phyloP scores from a whole-genome alignment of 1,140 invertebrate species.

The Drosophila busckii region DNA sequence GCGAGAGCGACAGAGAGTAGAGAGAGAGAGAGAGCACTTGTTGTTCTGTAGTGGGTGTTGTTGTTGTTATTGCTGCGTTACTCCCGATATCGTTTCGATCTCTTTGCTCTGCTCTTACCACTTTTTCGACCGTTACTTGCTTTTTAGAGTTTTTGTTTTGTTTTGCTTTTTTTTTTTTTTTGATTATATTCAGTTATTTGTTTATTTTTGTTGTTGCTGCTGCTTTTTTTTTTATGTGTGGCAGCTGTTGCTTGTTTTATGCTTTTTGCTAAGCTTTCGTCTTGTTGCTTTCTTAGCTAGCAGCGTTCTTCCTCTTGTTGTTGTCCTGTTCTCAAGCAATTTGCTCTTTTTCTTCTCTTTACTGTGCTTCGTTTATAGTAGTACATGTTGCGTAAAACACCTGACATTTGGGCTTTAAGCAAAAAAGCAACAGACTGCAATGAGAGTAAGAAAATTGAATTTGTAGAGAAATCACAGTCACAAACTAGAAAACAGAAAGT shows the following conservation, averaged over 20 bases:
- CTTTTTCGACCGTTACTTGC: constrained; percentile 2
- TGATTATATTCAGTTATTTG: constrained; percentile 8
- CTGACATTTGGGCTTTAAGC: constrained; percentile 61
- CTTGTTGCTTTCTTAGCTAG: constrained; percentile 41
- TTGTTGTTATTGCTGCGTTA: constrained; percentile 2
- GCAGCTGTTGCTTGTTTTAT: too few species aligned
- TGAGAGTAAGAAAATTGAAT: constrained; percentile 2
- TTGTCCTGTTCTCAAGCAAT: constrained; percentile 52
- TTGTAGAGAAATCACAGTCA: background rate
- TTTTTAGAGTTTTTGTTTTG: background rate
- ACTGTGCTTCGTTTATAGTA: constrained; percentile 67
- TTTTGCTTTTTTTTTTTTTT: background rate
- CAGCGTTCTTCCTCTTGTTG: constrained; percentile 26
- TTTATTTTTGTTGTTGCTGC: constrained; percentile 11
- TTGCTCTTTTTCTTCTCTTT: constrained; percentile 68
- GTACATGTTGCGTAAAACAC: constrained; percentile 70
- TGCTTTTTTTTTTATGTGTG: constrained; percentile 4
- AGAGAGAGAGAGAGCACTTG: background rate
- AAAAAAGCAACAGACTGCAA: constrained; percentile 28
- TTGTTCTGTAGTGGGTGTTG: constrained; percentile 13
- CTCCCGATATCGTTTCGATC: background rate
- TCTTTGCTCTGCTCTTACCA: constrained; percentile 10
- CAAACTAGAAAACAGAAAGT: constrained; percentile 11
- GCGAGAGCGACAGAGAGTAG: background rate
- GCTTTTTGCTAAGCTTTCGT: too few species aligned